These are phyloP conservation scores for Sisyra nigra DNA, from an alignment of 2,888 invertebrate species.

Conservation along the genomic window DNA sequence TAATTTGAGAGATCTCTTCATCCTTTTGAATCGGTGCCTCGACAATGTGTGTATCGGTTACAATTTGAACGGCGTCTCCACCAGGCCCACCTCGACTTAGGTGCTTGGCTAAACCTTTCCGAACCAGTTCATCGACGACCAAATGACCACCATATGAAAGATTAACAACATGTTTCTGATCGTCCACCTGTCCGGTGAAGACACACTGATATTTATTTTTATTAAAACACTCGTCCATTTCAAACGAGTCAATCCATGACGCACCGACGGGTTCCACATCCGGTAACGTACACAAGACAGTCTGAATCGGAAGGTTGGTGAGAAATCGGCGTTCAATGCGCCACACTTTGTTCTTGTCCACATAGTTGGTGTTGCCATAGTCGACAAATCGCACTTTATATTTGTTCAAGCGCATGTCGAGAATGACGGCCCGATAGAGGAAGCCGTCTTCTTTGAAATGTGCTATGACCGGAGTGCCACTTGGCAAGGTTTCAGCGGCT, in stretches of 20 bases:
- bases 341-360: conserved; percentile 48
- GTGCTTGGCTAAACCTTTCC: conserved; percentile 2
- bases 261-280: conserved; percentile 40
- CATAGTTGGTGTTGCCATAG: conserved; percentile 54
- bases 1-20: conserved; percentile 2
- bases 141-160: conserved; percentile 1
- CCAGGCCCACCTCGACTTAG: neutral
- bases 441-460: conserved; percentile 53
- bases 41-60: too few relatives aligned
- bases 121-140: conserved; percentile 5
- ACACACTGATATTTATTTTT: conserved; percentile 39
- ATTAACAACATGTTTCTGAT: conserved; percentile 26
- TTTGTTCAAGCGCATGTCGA: conserved; percentile 37
- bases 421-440: conserved; percentile 50
- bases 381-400: conserved; percentile 58
- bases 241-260: conserved; percentile 37
- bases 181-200: conserved; percentile 31
- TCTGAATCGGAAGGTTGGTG: conserved; percentile 45
- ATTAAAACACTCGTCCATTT: conserved; percentile 42
- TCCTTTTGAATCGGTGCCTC: neutral
- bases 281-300: conserved; percentile 46
- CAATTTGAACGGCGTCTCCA: neutral
- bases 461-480: conserved; percentile 50
- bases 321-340: conserved; percentile 48
- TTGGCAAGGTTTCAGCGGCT: conserved; percentile 27